Base-by-base conservation (phyloP, 2,888 invertebrate genomes). In the Polyommatus icarus region DNA sequence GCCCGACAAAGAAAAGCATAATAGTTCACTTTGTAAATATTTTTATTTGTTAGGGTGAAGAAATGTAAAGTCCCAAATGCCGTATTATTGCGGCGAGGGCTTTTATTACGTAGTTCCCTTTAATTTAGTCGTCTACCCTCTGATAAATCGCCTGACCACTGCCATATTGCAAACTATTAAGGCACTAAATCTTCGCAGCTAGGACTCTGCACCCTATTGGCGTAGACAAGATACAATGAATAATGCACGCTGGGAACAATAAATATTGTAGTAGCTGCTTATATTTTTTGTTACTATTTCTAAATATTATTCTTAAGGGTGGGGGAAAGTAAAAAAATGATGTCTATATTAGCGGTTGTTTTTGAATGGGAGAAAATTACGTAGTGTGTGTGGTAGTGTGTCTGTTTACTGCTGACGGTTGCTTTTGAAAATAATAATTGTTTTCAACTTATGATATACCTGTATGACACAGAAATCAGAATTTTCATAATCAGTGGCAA, bases 151-250 rank as follows among this genome's bases (percentile, higher is more conserved):
- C 84, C 80, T 82, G 84, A 82, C 84, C 85, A 80, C 82, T 80
- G 84, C 84, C 85, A 86, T 86, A 89, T 90, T 89, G 89, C 86
- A 84, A 84, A 85, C 91, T 91, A 92, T 92, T 92, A 91, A 89
- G 89, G 86, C 91, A 85, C 90, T 92, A 91, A 92, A 92, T 92
- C 90, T 90, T 84, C 80, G n/a, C 20, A 2, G 50, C 20, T 29
- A 18, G 29, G 24, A 75, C 1, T 54, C 15, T 75, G 75, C 54
- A 50, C 75, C 75, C 29, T 29, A 75, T 75, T 29, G 54, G 18
- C 29, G 75, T 75, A 15, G 67, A 67, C 67, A 67, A 67, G 67
- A 67, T 67, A 67, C 67, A 67, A 67, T 67, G 67, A 67, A 67
- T 67, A 67, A 67, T 67, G 67, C 29, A 67, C 29, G 29, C 29